A percentile compares a stretch with the other conserved stretches of the same genome.
phyloP scores from a whole-genome alignment of 2,888 invertebrate species.

The Conomelus anceps region DNA sequence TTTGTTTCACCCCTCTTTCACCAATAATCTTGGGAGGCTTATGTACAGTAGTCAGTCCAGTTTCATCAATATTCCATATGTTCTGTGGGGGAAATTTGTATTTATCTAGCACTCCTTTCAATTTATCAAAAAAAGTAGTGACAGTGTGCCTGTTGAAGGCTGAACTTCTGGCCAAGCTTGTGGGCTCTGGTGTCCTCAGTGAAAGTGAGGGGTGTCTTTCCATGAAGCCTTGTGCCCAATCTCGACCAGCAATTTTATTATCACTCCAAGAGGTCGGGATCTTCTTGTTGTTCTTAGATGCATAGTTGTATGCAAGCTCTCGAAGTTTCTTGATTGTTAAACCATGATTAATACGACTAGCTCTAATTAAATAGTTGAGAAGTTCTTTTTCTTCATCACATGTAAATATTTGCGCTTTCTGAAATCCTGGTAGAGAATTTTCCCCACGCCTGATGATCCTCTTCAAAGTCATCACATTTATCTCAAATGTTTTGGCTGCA shows the following conservation, averaged over 20 bases:
- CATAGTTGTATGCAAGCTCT: conserved; percentile 24
- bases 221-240: too few relatives aligned
- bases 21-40: too few relatives aligned
- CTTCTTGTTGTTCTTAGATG: conserved; percentile 16
- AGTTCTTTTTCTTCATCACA: conserved; percentile 16
- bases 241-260: too few relatives aligned
- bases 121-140: conserved; percentile 10
- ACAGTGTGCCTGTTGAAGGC: conserved; percentile 19
- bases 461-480: too few relatives aligned
- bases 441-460: too few relatives aligned
- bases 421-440: too few relatives aligned
- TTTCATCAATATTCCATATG: too few relatives aligned
- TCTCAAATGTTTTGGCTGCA: too few relatives aligned
- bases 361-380: conserved; percentile 3
- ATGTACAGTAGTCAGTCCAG: too few relatives aligned
- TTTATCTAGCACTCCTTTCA: conserved; percentile 22
- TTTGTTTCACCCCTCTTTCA: too few relatives aligned
- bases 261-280: conserved; percentile 23
- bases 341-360: conserved; percentile 11
- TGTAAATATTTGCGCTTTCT: conserved; percentile 3
- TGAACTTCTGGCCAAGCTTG: not conserved
- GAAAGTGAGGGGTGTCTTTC: too few relatives aligned
- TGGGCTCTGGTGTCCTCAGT: too few relatives aligned
- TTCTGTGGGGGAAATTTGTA: conserved; percentile 32
- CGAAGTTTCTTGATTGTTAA: conserved; percentile 4